Conservation (phyloP, 2,888 invertebrate genomes). For the Drosophila mimica region DNA sequence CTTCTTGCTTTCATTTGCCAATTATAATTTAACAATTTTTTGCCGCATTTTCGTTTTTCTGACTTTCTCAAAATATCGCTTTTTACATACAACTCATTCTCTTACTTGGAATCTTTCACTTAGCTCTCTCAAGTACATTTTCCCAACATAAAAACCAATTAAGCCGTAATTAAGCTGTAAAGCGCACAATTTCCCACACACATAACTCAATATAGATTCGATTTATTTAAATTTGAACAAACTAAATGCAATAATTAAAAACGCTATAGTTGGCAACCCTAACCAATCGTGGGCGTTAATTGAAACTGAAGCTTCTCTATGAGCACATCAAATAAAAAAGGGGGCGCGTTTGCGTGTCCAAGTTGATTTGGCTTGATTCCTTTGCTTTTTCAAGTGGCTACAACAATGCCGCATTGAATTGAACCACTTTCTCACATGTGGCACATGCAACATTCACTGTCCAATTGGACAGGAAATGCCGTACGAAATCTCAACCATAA, state of each 20-base stretch:
- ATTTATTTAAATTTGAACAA: conserved; percentile 63
- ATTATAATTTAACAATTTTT: neutral
- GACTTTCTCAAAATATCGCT: no score
- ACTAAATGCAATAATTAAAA: conserved; percentile 50
- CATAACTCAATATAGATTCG: conserved; percentile 64
- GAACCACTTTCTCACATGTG: conserved; percentile 32
- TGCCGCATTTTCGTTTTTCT: no score
- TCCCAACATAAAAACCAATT: conserved; percentile 56
- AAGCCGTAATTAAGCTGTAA: conserved; percentile 53
- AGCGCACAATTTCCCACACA: conserved; percentile 51
- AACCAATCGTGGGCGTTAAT: conserved; percentile 67
- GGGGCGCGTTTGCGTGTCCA: conserved; percentile 60
- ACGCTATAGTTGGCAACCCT: conserved; percentile 56
- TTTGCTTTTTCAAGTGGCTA: conserved; percentile 28
- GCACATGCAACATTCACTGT: conserved; percentile 16
- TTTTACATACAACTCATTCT: neutral
- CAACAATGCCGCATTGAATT: conserved; percentile 51
- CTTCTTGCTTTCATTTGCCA: no score
- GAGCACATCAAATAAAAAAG: conserved; percentile 45
- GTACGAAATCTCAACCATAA: conserved; percentile 56
- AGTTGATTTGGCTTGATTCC: conserved; percentile 11
- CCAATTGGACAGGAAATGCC: conserved; percentile 69
- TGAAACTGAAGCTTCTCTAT: conserved; percentile 44
- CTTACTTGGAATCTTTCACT: neutral
- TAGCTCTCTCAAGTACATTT: conserved; percentile 6